A percentile compares a stretch with the other conserved stretches of the same genome.
phyloP scores from a whole-genome alignment of 1,140 invertebrate species.

The Vanessa atalanta region DNA sequence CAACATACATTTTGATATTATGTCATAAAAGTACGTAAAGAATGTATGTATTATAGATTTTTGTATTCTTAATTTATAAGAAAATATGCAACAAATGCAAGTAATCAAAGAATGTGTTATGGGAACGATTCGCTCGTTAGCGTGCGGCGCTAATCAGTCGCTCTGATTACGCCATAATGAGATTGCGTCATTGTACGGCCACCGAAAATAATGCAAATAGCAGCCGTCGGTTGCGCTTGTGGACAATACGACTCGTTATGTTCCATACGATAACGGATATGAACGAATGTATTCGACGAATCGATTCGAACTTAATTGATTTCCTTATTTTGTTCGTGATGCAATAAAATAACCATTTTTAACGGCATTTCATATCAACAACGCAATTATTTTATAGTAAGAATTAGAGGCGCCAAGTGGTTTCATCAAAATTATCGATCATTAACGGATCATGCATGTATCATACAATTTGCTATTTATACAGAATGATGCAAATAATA shows the following conservation, averaged over 20 bases:
- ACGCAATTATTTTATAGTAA: too few species aligned
- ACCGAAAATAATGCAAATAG: slow-evolving; percentile 63
- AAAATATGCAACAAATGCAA: neutral
- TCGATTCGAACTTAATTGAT: slow-evolving; percentile 9
- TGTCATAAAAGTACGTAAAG: too few species aligned
- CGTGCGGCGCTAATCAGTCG: slow-evolving; percentile 64
- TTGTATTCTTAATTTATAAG: too few species aligned
- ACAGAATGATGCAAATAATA: too few species aligned
- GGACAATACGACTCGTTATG: slow-evolving; percentile 34
- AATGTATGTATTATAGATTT: too few species aligned
- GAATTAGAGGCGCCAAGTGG: too few species aligned
- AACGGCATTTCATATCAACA: neutral
- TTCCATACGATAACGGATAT: neutral
- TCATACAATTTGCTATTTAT: too few species aligned
- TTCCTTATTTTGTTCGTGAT: slow-evolving; percentile 1
- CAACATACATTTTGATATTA: too few species aligned
- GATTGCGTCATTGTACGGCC: slow-evolving; percentile 45
- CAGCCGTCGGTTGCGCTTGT: neutral
- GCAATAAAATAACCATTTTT: neutral
- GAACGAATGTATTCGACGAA: neutral
- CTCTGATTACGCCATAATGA: slow-evolving; percentile 66
- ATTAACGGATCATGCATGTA: too few species aligned
- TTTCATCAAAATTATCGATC: too few species aligned
- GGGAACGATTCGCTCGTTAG: slow-evolving; percentile 46
- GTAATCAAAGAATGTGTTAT: slow-evolving; percentile 11